Percentiles rank a stretch among this genome's conserved stretches.
phyloP scores from a whole-genome alignment of 2,797 vertebrate species.

The Labeo calbasu region DNA sequence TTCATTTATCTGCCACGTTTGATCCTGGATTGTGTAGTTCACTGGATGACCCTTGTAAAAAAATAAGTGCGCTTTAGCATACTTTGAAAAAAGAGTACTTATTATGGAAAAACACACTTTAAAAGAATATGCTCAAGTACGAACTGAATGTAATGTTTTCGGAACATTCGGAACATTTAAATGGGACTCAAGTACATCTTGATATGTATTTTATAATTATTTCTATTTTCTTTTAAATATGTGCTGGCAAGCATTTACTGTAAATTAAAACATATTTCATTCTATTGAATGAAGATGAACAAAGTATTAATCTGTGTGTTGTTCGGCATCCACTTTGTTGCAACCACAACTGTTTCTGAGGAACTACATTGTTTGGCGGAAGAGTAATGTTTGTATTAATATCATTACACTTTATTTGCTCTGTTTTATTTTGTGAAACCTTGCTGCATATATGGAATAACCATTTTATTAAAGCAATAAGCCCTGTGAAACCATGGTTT shows the following conservation, averaged over 20 bases:
- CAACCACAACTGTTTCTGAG: no score
- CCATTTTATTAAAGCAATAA: no score
- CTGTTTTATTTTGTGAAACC: no score
- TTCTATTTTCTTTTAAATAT: neutral
- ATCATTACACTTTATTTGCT: no score
- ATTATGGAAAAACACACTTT: neutral
- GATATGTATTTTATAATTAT: neutral
- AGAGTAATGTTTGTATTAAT: no score
- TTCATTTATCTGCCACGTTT: neutral
- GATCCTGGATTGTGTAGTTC: neutral
- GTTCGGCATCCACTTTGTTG: no score
- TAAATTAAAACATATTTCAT: neutral
- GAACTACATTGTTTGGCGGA: no score
- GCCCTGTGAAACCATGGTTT: no score
- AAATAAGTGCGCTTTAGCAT: neutral
- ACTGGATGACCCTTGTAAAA: constrained; percentile 10
- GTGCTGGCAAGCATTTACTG: neutral
- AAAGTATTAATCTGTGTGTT: no score
- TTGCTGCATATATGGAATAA: no score
- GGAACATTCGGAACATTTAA: neutral
- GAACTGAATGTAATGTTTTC: neutral
- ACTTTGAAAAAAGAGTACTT: neutral
- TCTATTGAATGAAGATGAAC: no score
- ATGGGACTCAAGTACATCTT: neutral
- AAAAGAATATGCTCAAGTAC: neutral